Conservation (phyloP, 2,113 vertebrate species). For the Sebastes schlegelii region DNA sequence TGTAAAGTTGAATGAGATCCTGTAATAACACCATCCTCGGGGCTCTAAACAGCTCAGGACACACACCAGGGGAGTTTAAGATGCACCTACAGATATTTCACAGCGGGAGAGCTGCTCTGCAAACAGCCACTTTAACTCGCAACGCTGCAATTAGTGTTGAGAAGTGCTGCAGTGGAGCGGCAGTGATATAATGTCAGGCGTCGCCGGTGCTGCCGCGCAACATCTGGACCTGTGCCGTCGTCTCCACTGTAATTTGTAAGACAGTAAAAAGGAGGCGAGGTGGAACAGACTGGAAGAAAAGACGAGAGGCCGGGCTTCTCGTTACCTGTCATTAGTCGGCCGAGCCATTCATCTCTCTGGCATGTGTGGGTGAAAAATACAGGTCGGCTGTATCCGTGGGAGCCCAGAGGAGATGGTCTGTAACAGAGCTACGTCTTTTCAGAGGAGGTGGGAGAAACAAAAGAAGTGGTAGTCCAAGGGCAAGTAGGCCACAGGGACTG, state of each 20-base stretch:
- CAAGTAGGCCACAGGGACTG: neutral
- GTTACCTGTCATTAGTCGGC: constrained; percentile 77
- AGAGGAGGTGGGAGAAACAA: neutral
- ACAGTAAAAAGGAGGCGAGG: constrained; percentile 37
- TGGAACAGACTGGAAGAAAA: constrained; percentile 10
- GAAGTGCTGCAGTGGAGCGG: constrained; percentile 35
- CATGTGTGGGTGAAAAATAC: constrained; percentile 45
- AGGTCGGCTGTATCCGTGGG: neutral
- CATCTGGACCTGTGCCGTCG: constrained; percentile 71
- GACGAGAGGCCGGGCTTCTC: constrained; percentile 17
- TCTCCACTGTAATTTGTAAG: constrained; percentile 77
- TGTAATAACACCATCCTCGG: neutral
- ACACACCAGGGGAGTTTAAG: neutral
- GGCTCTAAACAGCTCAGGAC: neutral
- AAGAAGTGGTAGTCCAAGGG: constrained; percentile 5
- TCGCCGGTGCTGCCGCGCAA: constrained; percentile 33
- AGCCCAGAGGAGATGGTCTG: neutral
- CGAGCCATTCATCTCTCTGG: constrained; percentile 69
- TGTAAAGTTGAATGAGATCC: neutral
- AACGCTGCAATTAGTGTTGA: constrained; percentile 58
- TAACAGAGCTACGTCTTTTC: neutral
- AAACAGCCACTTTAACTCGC: constrained; percentile 43
- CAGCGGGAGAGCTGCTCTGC: constrained; percentile 2
- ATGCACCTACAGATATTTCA: neutral
- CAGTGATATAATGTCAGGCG: constrained; percentile 37